These are phyloP conservation scores for Neocrepidodera transversa DNA, from an alignment of 2,888 invertebrate genomes.

Conservation along the genomic window DNA sequence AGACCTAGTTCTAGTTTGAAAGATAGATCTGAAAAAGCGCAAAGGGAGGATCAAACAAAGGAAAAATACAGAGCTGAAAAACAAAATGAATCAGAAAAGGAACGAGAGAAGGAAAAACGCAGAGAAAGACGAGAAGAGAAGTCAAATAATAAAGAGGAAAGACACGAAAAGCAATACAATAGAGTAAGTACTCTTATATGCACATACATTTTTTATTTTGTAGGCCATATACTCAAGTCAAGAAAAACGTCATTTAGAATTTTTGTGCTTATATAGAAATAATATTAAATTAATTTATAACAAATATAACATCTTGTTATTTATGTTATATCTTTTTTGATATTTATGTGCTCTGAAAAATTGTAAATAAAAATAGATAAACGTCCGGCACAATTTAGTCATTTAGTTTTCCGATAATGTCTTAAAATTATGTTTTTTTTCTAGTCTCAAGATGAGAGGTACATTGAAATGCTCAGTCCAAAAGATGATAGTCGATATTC, in stretches of 20 bases:
- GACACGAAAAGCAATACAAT: constrained; percentile 56
- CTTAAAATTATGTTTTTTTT: constrained; percentile 12
- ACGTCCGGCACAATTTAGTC: no score
- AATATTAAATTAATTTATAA: no score
- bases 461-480: constrained; percentile 57
- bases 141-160: constrained; percentile 45
- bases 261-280: no score
- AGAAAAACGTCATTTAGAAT: no score
- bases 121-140: constrained; percentile 65
- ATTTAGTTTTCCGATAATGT: no score
- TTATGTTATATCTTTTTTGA: no score
- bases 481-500: constrained; percentile 60
- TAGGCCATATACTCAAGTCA: no score
- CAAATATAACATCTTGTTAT: no score
- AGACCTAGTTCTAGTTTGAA: constrained; percentile 39
- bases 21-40: constrained; percentile 57
- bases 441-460: constrained; percentile 62
- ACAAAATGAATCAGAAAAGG: constrained; percentile 68
- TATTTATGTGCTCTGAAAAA: no score
- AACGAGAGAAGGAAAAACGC: constrained; percentile 67
- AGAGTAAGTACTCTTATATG: constrained; percentile 50
- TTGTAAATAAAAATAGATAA: no score
- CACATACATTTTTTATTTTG: no score
- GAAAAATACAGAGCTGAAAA: constrained; percentile 65
- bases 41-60: constrained; percentile 57